Conservation (phyloP, 92 coral and sea anemone species). For the Plumapathes pennacea region DNA sequence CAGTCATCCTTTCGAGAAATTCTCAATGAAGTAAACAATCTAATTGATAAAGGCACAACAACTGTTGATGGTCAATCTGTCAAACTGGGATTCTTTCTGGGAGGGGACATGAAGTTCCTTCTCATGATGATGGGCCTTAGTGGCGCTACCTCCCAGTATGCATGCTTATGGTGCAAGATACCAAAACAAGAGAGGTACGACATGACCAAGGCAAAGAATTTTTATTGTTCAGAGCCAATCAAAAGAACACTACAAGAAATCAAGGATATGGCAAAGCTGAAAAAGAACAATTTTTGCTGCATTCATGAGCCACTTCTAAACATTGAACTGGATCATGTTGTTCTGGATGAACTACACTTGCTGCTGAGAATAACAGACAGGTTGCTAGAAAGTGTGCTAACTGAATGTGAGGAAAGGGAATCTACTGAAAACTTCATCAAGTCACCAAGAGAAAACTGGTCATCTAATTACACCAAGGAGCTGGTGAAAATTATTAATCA, state of each 20-base stretch:
- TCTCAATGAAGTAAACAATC: conserved; percentile 31
- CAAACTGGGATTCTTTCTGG: conserved; percentile 11
- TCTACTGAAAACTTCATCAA: conserved; percentile 32
- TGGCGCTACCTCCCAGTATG: conserved; percentile 26
- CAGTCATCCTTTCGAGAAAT: conserved; percentile 8
- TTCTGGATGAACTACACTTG: conserved; percentile 59
- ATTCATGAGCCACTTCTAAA: conserved; percentile 53
- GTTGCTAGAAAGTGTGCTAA: conserved; percentile 38
- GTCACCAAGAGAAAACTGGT: conserved; percentile 5
- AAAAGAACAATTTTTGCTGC: conserved; percentile 58
- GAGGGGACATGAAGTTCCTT: conserved; percentile 26
- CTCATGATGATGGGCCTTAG: conserved; percentile 40
- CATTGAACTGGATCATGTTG: conserved; percentile 59
- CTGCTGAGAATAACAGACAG: conserved; percentile 59
- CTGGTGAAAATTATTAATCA: conserved; percentile 3
- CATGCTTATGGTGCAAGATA: conserved; percentile 38
- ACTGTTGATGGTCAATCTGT: conserved; percentile 17
- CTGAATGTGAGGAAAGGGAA: conserved; percentile 51
- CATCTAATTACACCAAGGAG: too few species aligned
- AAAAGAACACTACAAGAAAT: conserved; percentile 47
- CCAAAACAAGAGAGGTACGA: conserved; percentile 24
- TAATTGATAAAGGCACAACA: conserved; percentile 8
- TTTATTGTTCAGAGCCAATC: conserved; percentile 25
- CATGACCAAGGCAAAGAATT: conserved; percentile 5
- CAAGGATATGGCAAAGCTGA: conserved; percentile 44